Base-by-base conservation (phyloP, 1,140 invertebrate genomes). In the Pristionchus pacificus region DNA sequence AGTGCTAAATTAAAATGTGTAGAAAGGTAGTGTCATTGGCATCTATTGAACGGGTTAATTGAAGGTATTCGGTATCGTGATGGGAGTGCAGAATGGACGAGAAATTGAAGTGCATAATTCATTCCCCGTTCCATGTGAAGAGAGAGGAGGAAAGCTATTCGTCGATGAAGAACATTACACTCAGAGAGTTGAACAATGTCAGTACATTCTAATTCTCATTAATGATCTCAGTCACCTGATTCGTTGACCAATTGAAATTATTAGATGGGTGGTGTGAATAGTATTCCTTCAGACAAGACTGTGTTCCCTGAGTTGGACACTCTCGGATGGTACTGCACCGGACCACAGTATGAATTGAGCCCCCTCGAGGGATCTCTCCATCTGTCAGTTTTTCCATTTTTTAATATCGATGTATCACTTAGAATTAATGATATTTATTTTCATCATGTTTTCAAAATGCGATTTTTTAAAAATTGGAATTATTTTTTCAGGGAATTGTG, bases 231-330 rank as follows among this genome's bases (percentile, higher is more conserved):
- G 38, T 49, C n/a, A n/a, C n/a, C n/a, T n/a, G n/a, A n/a, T n/a
- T n/a, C n/a, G n/a, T n/a, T n/a, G n/a, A n/a, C n/a, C n/a, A n/a
- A n/a, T n/a, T n/a, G n/a, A n/a, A n/a, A n/a, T n/a, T n/a, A n/a
- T n/a, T n/a, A n/a, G n/a, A n/a, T n/a, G n/a, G n/a, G n/a, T n/a
- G n/a, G n/a, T n/a, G n/a, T n/a, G n/a, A n/a, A n/a, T n/a, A n/a
- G n/a, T n/a, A n/a, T n/a, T n/a, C 10, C 27, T 72, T 63, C 58
- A 73, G 71, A 73, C 32, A 25, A 60, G 31, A 60, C 68, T 68
- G 67, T 73, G 15, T 73, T 73, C 60, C 65, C 65, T 19, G 71
- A 73, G 60, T 60, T 73, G 2, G 49, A 73, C n/a, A 28, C 64
- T 2, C 62, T 73, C n/a, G 71, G 71, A 19, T 60, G 61, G 25